These are phyloP conservation scores for Diarsia mendica DNA, from an alignment of 2,888 invertebrate genomes.

Conservation along the genomic window DNA sequence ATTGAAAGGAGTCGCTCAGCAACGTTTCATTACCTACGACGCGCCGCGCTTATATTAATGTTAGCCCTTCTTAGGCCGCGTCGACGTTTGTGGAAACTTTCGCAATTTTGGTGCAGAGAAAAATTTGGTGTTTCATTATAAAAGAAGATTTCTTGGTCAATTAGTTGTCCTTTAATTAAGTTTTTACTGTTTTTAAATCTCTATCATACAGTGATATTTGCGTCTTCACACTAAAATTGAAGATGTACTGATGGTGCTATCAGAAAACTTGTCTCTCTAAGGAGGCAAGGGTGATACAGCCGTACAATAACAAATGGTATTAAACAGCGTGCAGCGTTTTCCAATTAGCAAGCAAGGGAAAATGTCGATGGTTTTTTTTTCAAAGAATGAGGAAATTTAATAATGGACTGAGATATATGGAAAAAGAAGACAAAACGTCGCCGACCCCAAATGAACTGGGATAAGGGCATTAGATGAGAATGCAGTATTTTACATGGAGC, in stretches of 20 bases:
- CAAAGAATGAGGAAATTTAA: too few species aligned
- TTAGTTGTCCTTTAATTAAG: background rate
- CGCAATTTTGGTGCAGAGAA: slow-evolving; percentile 30
- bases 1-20: slow-evolving; percentile 63
- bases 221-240: background rate
- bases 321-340: background rate
- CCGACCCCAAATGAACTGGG: too few species aligned
- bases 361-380: background rate
- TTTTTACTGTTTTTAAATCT: background rate
- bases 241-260: background rate
- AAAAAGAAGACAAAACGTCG: too few species aligned
- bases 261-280: background rate
- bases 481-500: too few species aligned
- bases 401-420: too few species aligned
- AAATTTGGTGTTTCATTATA: slow-evolving; percentile 13
- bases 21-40: slow-evolving; percentile 63
- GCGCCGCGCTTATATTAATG: slow-evolving; percentile 49
- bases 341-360: background rate
- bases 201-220: background rate
- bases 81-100: slow-evolving; percentile 22
- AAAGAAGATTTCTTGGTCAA: background rate
- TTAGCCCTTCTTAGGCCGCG: slow-evolving; percentile 33
- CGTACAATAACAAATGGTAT: background rate
- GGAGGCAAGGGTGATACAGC: background rate
- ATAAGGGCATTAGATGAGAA: too few species aligned